phyloP scores from a whole-genome alignment of 2,113 vertebrate species.

The Nesogale talazaci region DNA sequence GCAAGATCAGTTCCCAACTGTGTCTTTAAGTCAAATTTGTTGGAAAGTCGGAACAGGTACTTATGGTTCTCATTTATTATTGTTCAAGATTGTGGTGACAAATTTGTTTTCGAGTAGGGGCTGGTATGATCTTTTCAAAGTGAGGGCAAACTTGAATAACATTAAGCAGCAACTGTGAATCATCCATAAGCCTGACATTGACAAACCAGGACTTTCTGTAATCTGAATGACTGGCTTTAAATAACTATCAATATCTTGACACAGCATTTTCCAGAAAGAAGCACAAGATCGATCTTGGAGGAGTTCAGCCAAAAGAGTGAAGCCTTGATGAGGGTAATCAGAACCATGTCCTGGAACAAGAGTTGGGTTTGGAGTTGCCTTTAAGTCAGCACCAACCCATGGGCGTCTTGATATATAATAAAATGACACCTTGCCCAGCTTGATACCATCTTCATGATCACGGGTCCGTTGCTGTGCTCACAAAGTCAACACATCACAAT shows the following conservation, averaged over 20 bases:
- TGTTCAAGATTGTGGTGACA: neutral
- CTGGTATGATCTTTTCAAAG: neutral
- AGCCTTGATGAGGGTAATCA: neutral
- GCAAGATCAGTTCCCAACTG: neutral
- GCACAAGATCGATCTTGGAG: neutral
- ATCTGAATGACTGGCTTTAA: slow-evolving; percentile 4
- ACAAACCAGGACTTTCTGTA: neutral
- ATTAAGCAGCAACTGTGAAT: neutral
- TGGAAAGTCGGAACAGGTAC: neutral
- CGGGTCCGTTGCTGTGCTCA: neutral
- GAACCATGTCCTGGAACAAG: neutral
- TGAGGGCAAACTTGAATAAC: neutral
- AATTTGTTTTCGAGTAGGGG: neutral
- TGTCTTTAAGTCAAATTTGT: neutral
- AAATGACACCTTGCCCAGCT: neutral
- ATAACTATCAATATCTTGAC: neutral
- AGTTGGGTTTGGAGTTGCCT: neutral
- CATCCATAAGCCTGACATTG: neutral
- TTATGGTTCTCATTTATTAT: neutral
- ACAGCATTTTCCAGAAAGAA: neutral
- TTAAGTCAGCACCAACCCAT: neutral
- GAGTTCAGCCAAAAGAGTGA: neutral
- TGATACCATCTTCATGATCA: neutral
- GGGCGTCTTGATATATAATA: neutral
- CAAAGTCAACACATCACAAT: neutral